These are phyloP conservation scores for Zaprionus capensis DNA, from an alignment of 1,140 invertebrate genomes.

Conservation along the genomic window DNA sequence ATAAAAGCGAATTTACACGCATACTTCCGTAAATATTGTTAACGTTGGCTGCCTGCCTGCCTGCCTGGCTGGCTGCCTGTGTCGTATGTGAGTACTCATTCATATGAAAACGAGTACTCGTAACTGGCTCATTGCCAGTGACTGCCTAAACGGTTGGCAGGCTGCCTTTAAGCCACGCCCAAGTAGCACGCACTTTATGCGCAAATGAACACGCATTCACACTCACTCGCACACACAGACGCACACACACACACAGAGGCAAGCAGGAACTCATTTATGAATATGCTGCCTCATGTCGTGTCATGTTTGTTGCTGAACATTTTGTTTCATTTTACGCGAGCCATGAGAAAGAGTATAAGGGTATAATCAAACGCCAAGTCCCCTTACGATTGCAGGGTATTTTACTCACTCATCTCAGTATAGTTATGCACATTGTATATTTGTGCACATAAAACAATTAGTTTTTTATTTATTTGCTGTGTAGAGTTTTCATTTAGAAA, in stretches of 20 bases:
- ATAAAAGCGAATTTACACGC: conserved; percentile 10
- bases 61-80: conserved; percentile 6
- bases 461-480: neutral
- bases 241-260: conserved; percentile 6
- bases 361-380: neutral
- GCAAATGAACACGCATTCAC: conserved; percentile 49
- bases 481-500: neutral
- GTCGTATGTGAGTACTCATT: conserved; percentile 29
- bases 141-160: conserved; percentile 18
- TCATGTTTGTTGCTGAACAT: conserved; percentile 28
- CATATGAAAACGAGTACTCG: conserved; percentile 40
- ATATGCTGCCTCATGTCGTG: conserved; percentile 49
- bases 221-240: conserved; percentile 24
- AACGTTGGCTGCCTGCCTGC: neutral
- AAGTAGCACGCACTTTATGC: conserved; percentile 54
- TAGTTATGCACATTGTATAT: neutral
- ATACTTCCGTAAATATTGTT: conserved; percentile 5
- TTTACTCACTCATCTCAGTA: neutral
- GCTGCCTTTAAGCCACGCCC: conserved; percentile 44
- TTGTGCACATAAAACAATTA: too few species aligned
- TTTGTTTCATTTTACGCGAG: conserved; percentile 4
- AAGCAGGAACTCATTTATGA: conserved; percentile 47
- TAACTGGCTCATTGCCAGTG: conserved; percentile 34
- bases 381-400: neutral
- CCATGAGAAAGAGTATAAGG: neutral